These are phyloP conservation scores for Nyctereutes procyonoides DNA, from an alignment of 2,113 vertebrate species.

Conservation along the genomic window DNA sequence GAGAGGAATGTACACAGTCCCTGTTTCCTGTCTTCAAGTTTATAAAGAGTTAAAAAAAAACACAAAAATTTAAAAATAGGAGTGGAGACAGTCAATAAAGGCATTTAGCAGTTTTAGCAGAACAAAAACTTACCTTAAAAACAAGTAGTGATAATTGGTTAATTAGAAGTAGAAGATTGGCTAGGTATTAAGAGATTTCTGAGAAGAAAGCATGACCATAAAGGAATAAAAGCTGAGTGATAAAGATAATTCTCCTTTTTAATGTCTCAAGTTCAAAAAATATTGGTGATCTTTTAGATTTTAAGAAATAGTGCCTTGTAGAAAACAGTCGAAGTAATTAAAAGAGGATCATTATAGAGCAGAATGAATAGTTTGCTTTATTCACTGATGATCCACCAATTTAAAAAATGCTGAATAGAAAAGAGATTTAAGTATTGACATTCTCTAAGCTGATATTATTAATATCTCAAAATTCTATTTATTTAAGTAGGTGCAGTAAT, in stretches of 20 bases:
- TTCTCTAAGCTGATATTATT: constrained; percentile 64
- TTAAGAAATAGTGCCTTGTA: constrained; percentile 40
- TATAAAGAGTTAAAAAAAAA: neutral
- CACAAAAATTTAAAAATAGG: neutral
- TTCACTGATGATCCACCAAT: constrained; percentile 63
- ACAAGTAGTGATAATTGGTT: constrained; percentile 65
- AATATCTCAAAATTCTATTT: constrained; percentile 60
- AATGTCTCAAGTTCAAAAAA: constrained; percentile 36
- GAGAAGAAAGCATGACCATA: constrained; percentile 43
- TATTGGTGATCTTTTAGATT: constrained; percentile 43
- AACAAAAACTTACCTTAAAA: constrained; percentile 55
- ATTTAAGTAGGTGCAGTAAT: neutral
- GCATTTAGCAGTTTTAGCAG: neutral
- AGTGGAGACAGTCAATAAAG: neutral
- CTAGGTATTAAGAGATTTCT: constrained; percentile 67
- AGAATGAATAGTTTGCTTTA: constrained; percentile 59
- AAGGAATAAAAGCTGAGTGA: constrained; percentile 47
- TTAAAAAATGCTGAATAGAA: constrained; percentile 67
- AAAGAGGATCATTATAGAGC: constrained; percentile 47
- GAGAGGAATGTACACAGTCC: neutral
- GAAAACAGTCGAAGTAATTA: constrained; percentile 71
- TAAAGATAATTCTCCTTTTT: constrained; percentile 39
- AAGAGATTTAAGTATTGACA: constrained; percentile 65
- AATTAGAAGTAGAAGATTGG: constrained; percentile 68
- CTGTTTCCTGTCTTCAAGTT: neutral